phyloP scores from a whole-genome alignment of 2,113 vertebrate species.

The Progne subis region DNA sequence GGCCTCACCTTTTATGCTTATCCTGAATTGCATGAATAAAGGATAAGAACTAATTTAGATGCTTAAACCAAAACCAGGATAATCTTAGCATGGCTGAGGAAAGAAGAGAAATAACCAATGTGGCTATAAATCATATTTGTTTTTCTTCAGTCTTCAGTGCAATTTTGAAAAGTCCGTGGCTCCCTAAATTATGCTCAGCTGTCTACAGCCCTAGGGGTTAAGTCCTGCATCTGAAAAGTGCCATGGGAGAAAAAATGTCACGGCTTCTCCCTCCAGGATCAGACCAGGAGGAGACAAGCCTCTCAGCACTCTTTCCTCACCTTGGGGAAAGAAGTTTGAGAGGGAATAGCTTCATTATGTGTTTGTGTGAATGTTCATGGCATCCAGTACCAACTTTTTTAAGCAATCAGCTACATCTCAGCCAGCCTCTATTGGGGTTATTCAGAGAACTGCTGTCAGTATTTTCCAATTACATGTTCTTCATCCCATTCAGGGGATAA shows the following conservation, averaged over 20 bases:
- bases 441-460: neutral
- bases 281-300: neutral
- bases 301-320: neutral
- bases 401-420: neutral
- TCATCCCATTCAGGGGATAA: neutral
- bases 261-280: neutral
- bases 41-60: neutral
- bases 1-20: neutral
- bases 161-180: neutral
- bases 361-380: neutral
- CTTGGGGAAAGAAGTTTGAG: neutral
- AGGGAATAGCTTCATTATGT: neutral
- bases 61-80: neutral
- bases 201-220: neutral
- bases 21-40: neutral
- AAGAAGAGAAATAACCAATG: neutral
- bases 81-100: neutral
- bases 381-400: neutral
- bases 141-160: neutral
- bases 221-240: neutral
- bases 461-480: neutral
- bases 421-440: neutral
- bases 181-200: neutral
- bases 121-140: neutral
- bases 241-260: neutral